Evolutionary conservation across 2,797 vertebrate genomes (phyloP), one percentile per base, ranked within the genome.

Genomic region (Dromococcyx pavoninus): DNA sequence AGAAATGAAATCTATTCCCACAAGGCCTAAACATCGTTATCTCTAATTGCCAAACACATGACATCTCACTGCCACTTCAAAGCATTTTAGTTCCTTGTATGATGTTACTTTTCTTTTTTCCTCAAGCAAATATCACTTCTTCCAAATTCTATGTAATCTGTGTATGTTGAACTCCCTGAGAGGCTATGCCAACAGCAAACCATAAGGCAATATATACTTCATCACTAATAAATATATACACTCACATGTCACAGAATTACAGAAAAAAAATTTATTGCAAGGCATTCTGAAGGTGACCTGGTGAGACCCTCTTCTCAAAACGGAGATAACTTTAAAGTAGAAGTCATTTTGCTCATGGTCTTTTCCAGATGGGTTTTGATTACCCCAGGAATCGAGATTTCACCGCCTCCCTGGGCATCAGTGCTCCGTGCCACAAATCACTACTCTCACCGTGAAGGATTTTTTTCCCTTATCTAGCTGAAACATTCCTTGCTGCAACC

Each of bases 101-200:
- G 89, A 71, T 75, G 71, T 73, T 85, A 92, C 64, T 89, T 77
- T 67, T 86, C 43, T 85, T 86, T 82, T 66, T 77, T 61, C 57
- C 81, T 84, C 66, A 95, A 74, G 93, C 62, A 91, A 96, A 90
- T 83, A 70, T 83, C 82, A 88, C 89, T 88, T 71, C 67, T 92
- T 83, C 79, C 61, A 79, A 88, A 80, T 95, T 91, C 83, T 89
- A 65, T 57, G 94, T 95, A 92, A 95, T 95, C 97, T 73, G 54
- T 79, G 48, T 66, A 94, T 91, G 67, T 85, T 93, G 95, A 89
- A 92, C 64, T 93, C 74, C 46, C 51, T 74, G 39, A 86, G 62
- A 97, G 61, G 14, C 54, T 66, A 35, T 95, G 88, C 89, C 94
- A 96, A 78, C 4, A 89, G 79, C 46, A 95, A 95, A 91, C n/a